Evolutionary conservation across 2,888 invertebrate genomes (phyloP).

Genomic region (Hedya salicella): DNA sequence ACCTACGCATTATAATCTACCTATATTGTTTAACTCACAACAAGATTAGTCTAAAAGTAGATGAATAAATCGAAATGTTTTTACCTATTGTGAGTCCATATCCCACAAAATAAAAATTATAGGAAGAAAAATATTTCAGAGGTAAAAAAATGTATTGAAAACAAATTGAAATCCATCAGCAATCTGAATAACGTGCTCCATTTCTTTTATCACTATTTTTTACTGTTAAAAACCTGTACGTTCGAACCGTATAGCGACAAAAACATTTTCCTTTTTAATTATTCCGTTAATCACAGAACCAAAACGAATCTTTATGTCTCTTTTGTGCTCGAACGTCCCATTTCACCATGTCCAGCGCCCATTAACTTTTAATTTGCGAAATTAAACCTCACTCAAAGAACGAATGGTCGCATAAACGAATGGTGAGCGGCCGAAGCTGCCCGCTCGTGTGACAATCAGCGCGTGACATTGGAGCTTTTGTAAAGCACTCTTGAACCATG

Average conservation of each 20-base stretch:
- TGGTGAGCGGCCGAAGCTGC: constrained; percentile 21
- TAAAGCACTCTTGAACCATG: constrained; percentile 12
- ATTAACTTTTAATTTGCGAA: constrained; percentile 40
- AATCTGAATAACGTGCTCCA: too few species aligned
- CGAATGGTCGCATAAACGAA: constrained; percentile 28
- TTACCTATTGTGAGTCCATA: too few species aligned
- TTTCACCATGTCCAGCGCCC: constrained; percentile 23
- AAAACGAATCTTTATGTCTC: constrained; percentile 31
- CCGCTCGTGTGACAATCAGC: constrained; percentile 26
- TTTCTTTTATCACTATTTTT: too few species aligned
- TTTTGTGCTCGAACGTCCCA: constrained; percentile 7
- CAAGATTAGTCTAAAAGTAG: too few species aligned
- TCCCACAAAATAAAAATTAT: too few species aligned
- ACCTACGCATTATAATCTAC: too few species aligned
- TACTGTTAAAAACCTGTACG: too few species aligned
- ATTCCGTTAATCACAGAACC: constrained; percentile 19
- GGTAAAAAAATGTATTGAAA: too few species aligned
- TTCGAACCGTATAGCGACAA: not conserved
- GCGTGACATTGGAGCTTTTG: constrained; percentile 30
- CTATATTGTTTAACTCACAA: too few species aligned
- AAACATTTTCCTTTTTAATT: constrained; percentile 19
- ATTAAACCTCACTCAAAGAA: constrained; percentile 42
- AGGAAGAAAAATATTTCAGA: too few species aligned
- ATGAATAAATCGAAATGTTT: too few species aligned
- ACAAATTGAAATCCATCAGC: too few species aligned